Conservation (phyloP, 2,113 vertebrate species). For the Kryptolebias marmoratus region DNA sequence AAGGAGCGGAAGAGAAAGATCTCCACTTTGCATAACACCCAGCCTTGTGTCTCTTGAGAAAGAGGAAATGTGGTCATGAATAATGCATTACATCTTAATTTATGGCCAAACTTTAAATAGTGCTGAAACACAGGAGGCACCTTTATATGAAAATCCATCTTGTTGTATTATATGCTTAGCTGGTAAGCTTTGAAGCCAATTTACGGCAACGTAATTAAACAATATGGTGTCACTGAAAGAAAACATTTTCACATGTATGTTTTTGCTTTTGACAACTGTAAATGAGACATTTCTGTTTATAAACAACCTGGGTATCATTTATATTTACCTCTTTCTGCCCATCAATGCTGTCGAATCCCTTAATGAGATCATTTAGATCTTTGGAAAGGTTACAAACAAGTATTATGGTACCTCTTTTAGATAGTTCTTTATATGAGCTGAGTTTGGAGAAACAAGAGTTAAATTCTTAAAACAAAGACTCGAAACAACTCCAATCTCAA, state of each 20-base stretch:
- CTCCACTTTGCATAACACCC: conserved; percentile 55
- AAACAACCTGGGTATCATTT: neutral
- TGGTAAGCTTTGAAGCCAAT: conserved; percentile 30
- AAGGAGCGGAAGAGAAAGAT: conserved; percentile 38
- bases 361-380: no score
- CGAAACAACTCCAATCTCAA: no score
- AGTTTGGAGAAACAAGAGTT: no score
- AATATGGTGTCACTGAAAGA: conserved; percentile 32
- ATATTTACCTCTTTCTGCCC: no score
- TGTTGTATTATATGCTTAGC: conserved; percentile 56
- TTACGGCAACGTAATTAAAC: conserved; percentile 36
- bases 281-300: neutral
- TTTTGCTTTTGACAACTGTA: neutral
- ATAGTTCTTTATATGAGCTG: no score
- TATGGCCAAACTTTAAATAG: conserved; percentile 77
- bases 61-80: conserved; percentile 62
- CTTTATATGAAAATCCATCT: conserved; percentile 48
- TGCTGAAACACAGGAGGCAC: conserved; percentile 47
- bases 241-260: conserved; percentile 5
- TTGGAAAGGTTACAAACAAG: no score
- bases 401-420: no score
- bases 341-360: no score
- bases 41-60: conserved; percentile 48
- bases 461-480: no score
- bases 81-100: conserved; percentile 71